Percentiles rank a stretch among this genome's conserved stretches.
Evolutionary conservation across 2,113 vertebrate genomes (phyloP).

Genomic region (Microtus oregoni): DNA sequence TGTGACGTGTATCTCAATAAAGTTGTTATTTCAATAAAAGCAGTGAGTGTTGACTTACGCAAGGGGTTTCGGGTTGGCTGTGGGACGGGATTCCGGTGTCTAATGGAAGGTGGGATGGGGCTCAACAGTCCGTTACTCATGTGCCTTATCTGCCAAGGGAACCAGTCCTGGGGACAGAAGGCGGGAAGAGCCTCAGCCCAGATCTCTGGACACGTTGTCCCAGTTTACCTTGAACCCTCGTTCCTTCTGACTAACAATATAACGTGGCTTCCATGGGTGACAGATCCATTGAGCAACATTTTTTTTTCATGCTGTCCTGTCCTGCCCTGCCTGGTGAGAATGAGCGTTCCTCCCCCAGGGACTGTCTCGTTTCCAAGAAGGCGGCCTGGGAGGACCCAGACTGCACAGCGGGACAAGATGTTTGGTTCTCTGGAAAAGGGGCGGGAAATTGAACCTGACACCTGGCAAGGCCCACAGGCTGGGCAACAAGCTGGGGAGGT

Average conservation of each 20-base stretch:
- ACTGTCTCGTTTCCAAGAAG: slow-evolving; percentile 56
- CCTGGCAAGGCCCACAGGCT: slow-evolving; percentile 71
- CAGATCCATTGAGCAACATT: not conserved
- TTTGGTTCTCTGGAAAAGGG: slow-evolving; percentile 65
- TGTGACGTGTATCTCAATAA: not conserved
- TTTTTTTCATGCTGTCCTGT: not conserved
- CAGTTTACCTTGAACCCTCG: accelerated
- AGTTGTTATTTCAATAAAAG: not conserved
- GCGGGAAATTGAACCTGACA: slow-evolving; percentile 81
- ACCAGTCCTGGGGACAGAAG: not conserved
- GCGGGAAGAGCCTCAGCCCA: not conserved
- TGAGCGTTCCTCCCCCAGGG: not conserved
- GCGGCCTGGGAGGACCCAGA: slow-evolving; percentile 65
- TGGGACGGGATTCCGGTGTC: slow-evolving; percentile 33
- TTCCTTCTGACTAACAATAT: not conserved
- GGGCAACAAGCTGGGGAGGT: slow-evolving; percentile 43
- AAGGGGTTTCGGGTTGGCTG: not conserved
- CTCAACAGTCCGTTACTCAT: slow-evolving; percentile 1
- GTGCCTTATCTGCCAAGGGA: not conserved
- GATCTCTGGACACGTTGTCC: not conserved
- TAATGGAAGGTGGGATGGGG: not conserved
- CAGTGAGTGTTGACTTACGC: not conserved
- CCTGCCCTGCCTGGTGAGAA: not conserved
- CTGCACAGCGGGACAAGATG: slow-evolving; percentile 54
- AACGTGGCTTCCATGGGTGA: not conserved